Conservation (phyloP, 2,888 invertebrate genomes). For the Tenthredo livida region DNA sequence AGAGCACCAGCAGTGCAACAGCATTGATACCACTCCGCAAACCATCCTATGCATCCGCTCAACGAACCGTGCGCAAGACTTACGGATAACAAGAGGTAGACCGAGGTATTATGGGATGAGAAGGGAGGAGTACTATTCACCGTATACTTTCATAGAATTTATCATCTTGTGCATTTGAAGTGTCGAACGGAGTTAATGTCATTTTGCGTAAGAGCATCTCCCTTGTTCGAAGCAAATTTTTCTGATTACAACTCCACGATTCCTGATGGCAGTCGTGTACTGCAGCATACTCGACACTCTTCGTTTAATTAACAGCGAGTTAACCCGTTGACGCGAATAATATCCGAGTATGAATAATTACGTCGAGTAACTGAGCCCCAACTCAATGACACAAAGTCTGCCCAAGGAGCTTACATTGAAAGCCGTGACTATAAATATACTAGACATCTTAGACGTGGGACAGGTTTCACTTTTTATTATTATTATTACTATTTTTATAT, state of each 20-base stretch:
- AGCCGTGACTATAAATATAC: slow-evolving; percentile 23
- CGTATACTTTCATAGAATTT: not conserved
- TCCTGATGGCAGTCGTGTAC: not conserved
- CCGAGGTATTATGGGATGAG: not conserved
- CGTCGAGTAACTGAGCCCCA: not conserved
- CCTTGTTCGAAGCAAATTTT: not conserved
- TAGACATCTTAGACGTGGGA: slow-evolving; percentile 4
- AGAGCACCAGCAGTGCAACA: too few species aligned
- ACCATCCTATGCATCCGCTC: slow-evolving; percentile 2
- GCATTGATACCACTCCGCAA: slow-evolving; percentile 2
- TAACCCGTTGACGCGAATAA: slow-evolving; percentile 20
- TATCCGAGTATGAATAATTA: slow-evolving; percentile 33
- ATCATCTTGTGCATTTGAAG: not conserved
- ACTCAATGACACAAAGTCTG: slow-evolving; percentile 32
- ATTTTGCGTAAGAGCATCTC: too few species aligned
- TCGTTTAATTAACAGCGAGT: slow-evolving; percentile 1
- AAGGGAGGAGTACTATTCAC: not conserved
- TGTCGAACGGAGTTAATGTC: not conserved
- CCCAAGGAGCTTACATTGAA: not conserved
- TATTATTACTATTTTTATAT: not conserved
- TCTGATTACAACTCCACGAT: not conserved
- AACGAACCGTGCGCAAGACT: slow-evolving; percentile 20
- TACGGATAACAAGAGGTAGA: slow-evolving; percentile 12
- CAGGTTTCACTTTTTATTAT: slow-evolving; percentile 1
- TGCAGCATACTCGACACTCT: not conserved